These are phyloP conservation scores for Cryptotis parvus DNA, from an alignment of 2,113 vertebrate genomes.

Conservation along the genomic window DNA sequence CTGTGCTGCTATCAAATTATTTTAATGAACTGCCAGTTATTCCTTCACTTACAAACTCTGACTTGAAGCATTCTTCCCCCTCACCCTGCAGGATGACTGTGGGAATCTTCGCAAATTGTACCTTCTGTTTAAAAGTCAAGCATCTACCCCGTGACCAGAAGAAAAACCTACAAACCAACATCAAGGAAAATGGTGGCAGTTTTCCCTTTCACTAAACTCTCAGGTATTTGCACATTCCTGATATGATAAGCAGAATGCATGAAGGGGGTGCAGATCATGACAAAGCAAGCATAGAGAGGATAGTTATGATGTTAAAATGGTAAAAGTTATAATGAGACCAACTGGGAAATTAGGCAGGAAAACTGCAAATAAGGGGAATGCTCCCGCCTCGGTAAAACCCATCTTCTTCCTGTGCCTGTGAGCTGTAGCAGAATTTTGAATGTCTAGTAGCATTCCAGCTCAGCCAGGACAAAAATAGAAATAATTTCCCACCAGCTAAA, in stretches of 20 bases:
- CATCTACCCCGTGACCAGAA: constrained; percentile 85
- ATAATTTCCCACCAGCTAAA: background rate
- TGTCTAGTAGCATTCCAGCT: background rate
- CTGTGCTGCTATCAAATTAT: background rate
- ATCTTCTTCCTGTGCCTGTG: background rate
- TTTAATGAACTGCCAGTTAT: background rate
- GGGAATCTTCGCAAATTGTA: constrained; percentile 87
- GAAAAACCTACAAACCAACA: constrained; percentile 84
- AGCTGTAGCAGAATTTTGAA: background rate
- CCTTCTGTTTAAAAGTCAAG: constrained; percentile 89
- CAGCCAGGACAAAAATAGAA: background rate
- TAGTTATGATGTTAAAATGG: background rate
- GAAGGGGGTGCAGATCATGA: background rate
- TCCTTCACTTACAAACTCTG: background rate
- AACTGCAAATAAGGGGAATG: background rate
- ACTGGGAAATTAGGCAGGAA: background rate
- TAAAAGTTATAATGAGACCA: background rate
- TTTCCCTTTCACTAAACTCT: constrained; percentile 87
- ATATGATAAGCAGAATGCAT: background rate
- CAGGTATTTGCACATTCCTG: constrained; percentile 83
- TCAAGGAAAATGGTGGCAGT: constrained; percentile 88
- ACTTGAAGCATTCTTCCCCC: constrained; percentile 48
- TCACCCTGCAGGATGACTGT: constrained; percentile 78
- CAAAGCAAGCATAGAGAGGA: background rate
- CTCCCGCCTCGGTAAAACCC: background rate